These are phyloP conservation scores for Macrostomum cliftonense DNA, from an alignment of 2,888 invertebrate genomes.

Conservation along the genomic window DNA sequence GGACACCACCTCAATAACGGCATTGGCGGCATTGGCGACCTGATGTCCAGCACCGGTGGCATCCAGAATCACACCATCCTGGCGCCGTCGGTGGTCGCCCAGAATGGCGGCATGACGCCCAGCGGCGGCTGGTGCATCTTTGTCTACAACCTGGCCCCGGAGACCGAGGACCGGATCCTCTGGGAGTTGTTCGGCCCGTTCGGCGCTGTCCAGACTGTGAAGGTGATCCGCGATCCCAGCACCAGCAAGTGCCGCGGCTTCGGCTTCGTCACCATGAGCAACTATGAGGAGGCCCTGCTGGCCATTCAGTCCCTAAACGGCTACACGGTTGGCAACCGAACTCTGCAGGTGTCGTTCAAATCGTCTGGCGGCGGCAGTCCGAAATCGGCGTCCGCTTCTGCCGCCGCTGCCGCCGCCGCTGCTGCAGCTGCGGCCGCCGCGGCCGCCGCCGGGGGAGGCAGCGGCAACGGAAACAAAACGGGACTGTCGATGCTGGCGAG, in stretches of 20 bases:
- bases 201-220: constrained; percentile 87
- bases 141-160: constrained; percentile 74
- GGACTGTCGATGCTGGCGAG: too few relatives aligned
- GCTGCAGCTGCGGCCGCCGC: too few relatives aligned
- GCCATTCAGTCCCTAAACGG: constrained; percentile 90
- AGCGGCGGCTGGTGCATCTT: constrained; percentile 88
- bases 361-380: not conserved
- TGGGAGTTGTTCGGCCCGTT: constrained; percentile 92
- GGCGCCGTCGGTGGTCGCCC: constrained; percentile 90
- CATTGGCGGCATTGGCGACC: not conserved
- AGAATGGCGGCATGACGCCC: constrained; percentile 79
- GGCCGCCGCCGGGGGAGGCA: too few relatives aligned
- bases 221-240: constrained; percentile 79
- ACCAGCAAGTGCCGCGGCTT: constrained; percentile 95
- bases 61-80: constrained; percentile 28
- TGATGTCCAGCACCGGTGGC: not conserved
- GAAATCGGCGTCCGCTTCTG: too few relatives aligned
- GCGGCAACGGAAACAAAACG: too few relatives aligned
- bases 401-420: too few relatives aligned
- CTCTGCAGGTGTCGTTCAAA: constrained; percentile 89
- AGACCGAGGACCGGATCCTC: constrained; percentile 70
- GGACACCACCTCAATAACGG: not conserved
- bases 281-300: constrained; percentile 85
- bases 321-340: constrained; percentile 78
- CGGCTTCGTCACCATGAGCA: constrained; percentile 93